These are phyloP conservation scores for Platalea minor DNA, from an alignment of 2,797 vertebrate species.

Conservation along the genomic window DNA sequence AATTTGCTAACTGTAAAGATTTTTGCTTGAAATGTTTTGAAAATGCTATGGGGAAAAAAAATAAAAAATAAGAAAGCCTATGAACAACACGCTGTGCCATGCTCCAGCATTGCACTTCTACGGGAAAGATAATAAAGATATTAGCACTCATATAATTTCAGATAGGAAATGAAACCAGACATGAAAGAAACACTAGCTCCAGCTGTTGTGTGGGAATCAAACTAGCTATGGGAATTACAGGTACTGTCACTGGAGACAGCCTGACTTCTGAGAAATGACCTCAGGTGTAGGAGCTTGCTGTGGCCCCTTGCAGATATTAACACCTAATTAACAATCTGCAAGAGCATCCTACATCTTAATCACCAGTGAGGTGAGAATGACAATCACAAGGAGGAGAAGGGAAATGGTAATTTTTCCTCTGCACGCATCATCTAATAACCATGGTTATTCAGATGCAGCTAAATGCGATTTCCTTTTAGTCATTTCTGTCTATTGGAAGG, in stretches of 20 bases:
- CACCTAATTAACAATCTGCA: slow-evolving; percentile 67
- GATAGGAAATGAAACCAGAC: slow-evolving; percentile 52
- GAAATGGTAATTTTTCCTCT: slow-evolving; percentile 29
- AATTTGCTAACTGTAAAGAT: slow-evolving; percentile 57
- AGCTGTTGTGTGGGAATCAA: slow-evolving; percentile 55
- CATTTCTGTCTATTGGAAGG: slow-evolving; percentile 54
- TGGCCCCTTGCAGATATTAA: slow-evolving; percentile 67
- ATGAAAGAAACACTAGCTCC: slow-evolving; percentile 40
- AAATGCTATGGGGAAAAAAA: not conserved
- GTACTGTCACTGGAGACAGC: slow-evolving; percentile 54
- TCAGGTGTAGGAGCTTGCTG: slow-evolving; percentile 62
- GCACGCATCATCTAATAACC: slow-evolving; percentile 38
- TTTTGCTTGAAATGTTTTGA: slow-evolving; percentile 57
- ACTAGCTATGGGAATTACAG: slow-evolving; percentile 60
- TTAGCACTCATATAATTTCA: slow-evolving; percentile 54
- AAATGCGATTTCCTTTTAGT: slow-evolving; percentile 53
- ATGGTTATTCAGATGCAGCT: slow-evolving; percentile 55
- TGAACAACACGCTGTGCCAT: not conserved
- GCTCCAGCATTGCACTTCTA: slow-evolving; percentile 1
- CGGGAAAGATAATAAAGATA: slow-evolving; percentile 59
- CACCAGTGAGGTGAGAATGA: slow-evolving; percentile 49
- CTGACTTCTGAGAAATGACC: slow-evolving; percentile 51
- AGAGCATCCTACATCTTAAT: slow-evolving; percentile 57
- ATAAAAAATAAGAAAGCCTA: not conserved
- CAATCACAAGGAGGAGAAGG: slow-evolving; percentile 50